Conservation (phyloP, 2,797 vertebrate species). For the Poecilia velifera region DNA sequence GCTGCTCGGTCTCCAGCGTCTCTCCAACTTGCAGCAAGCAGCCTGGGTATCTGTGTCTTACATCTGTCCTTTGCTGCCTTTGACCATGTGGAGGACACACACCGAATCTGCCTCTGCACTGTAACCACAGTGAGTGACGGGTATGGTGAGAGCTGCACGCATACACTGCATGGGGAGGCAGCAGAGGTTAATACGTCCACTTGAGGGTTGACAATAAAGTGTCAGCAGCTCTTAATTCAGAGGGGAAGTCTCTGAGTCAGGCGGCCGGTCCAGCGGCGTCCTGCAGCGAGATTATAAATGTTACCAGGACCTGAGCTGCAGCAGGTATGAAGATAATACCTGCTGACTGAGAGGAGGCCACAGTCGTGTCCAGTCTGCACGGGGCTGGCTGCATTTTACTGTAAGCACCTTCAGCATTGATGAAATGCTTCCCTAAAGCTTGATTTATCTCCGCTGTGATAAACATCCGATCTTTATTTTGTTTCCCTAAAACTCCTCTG, state of each 20-base stretch:
- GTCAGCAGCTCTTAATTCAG: slow-evolving; percentile 86
- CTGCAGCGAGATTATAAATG: slow-evolving; percentile 57
- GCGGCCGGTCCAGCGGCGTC: slow-evolving; percentile 57
- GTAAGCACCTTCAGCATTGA: slow-evolving; percentile 32
- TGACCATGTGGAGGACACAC: slow-evolving; percentile 36
- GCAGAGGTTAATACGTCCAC: slow-evolving; percentile 68
- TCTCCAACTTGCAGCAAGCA: slow-evolving; percentile 33
- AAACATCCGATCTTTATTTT: not conserved
- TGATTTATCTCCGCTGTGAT: not conserved
- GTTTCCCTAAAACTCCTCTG: not conserved
- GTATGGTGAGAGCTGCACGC: slow-evolving; percentile 38
- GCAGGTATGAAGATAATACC: slow-evolving; percentile 57
- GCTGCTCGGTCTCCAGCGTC: slow-evolving; percentile 17
- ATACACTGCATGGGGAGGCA: slow-evolving; percentile 16
- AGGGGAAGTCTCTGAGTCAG: slow-evolving; percentile 47
- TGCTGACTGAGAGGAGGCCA: slow-evolving; percentile 50
- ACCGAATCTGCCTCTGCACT: slow-evolving; percentile 55
- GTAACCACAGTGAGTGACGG: slow-evolving; percentile 47
- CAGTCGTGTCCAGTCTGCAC: slow-evolving; percentile 37
- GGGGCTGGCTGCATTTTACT: slow-evolving; percentile 26
- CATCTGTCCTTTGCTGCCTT: slow-evolving; percentile 61
- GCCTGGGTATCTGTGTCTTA: slow-evolving; percentile 53
- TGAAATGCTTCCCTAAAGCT: slow-evolving; percentile 31
- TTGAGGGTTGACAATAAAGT: slow-evolving; percentile 77
- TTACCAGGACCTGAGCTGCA: slow-evolving; percentile 43